phyloP scores from a whole-genome alignment of 1,140 invertebrate species.

The Panagrolaimus sp. region DNA sequence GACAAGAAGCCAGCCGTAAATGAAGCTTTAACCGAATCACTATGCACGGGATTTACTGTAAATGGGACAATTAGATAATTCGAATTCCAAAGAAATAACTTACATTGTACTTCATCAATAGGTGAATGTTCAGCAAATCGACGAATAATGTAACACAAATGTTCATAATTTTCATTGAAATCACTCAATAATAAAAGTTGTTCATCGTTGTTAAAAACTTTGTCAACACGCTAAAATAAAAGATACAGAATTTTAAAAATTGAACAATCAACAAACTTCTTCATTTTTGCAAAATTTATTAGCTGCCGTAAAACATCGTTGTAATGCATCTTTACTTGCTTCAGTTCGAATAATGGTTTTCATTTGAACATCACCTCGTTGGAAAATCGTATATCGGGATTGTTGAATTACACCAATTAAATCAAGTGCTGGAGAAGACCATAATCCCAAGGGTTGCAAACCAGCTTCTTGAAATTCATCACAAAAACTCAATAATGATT shows the following conservation, averaged over 20 bases:
- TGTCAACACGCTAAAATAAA: no score
- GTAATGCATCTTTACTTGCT: not conserved
- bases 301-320: not conserved
- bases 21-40: no score
- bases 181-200: no score
- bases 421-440: not conserved
- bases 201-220: no score
- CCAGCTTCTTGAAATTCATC: slow-evolving; percentile 15
- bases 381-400: not conserved
- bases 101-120: not conserved
- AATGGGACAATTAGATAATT: no score
- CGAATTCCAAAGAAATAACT: no score
- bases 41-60: not conserved
- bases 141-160: not conserved
- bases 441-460: not conserved
- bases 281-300: not conserved
- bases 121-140: slow-evolving; percentile 2
- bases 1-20: slow-evolving; percentile 2
- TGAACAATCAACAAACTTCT: slow-evolving; percentile 8
- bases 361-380: not conserved
- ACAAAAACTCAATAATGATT: not conserved
- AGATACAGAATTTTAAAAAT: no score
- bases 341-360: not conserved
- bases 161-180: no score
- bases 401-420: not conserved